Conservation (phyloP, 1,140 invertebrate species). For the Delia radicum region DNA sequence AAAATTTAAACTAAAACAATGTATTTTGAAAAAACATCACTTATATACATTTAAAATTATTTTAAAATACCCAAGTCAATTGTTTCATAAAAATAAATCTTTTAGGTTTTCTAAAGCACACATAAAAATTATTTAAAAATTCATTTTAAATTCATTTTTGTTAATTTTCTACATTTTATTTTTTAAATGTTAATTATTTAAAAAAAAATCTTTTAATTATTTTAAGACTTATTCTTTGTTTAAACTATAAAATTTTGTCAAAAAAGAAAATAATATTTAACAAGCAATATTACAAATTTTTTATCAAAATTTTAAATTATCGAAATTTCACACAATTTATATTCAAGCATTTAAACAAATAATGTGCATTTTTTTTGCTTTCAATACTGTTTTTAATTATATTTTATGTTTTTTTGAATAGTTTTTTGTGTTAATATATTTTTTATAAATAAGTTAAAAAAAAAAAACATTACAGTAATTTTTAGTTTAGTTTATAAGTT, state of each 20-base stretch:
- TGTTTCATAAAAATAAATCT: no score
- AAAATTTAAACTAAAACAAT: no score
- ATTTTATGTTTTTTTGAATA: not conserved
- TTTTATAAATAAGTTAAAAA: not conserved
- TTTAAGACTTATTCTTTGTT: not conserved
- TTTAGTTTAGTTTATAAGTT: not conserved
- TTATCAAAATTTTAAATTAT: no score
- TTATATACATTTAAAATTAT: no score
- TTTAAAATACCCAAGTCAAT: no score
- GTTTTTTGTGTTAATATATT: no score
- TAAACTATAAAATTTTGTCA: not conserved
- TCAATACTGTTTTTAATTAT: not conserved
- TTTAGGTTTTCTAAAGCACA: not conserved
- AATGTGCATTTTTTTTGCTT: not conserved
- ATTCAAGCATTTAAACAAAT: not conserved
- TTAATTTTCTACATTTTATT: not conserved
- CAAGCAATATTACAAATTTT: not conserved
- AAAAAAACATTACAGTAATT: not conserved
- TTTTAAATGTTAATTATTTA: not conserved
- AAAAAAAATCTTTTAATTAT: not conserved
- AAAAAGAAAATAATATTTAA: not conserved
- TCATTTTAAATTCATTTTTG: not conserved
- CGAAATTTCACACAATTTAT: not conserved
- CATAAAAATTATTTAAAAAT: not conserved
- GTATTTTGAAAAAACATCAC: no score